Base-by-base conservation (phyloP, 2,797 vertebrate genomes). In the Ambastaia sidthimunki region DNA sequence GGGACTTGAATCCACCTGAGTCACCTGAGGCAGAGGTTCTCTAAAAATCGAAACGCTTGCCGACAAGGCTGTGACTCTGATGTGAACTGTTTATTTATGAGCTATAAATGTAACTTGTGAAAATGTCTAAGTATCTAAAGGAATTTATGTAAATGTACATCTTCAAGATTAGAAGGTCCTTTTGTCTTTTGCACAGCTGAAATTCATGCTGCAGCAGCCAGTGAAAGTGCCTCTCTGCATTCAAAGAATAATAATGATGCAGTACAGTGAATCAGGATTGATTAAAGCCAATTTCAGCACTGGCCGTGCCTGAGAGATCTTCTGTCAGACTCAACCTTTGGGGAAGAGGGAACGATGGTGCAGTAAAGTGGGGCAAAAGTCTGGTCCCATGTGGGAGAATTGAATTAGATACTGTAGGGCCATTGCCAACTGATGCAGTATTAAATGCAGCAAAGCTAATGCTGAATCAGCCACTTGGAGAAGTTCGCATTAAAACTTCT, bases 191-290 rank as follows among this genome's bases (percentile, higher is more conserved):
- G 89, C 85, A 88, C 89, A 92, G 90, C 92, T 89, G 90, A 91
- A 87, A 85, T 86, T 78, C 84, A 85, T 83, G 89, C 85, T 91
- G 91, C 90, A 91, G 90, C 88, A 90, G 88, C 90, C 92, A 91
- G 90, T 91, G 90, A 92, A 94, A 95, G 93, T 92, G 91, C 86
- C 93, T 92, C 80, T 79, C 82, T 82, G 86, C 57, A 83, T 90
- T 93, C 93, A 94, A 93, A 89, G 90, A 94, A 93, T 93, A 93
- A 92, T 93, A 93, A 94, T 92, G 90, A 93, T 91, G 90, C 86
- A 90, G 89, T 91, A 89, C 90, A 90, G 82, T 83, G 86, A 92
- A 93, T 93, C 85, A 82, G 80, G 90, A 94, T 93, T 91, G 92
- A 93, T 93, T 93, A 88, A 90, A 90, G 86, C 87, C 84, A 85